These are phyloP conservation scores for Bombus impatiens DNA, from an alignment of 1,140 invertebrate genomes.

Conservation along the genomic window DNA sequence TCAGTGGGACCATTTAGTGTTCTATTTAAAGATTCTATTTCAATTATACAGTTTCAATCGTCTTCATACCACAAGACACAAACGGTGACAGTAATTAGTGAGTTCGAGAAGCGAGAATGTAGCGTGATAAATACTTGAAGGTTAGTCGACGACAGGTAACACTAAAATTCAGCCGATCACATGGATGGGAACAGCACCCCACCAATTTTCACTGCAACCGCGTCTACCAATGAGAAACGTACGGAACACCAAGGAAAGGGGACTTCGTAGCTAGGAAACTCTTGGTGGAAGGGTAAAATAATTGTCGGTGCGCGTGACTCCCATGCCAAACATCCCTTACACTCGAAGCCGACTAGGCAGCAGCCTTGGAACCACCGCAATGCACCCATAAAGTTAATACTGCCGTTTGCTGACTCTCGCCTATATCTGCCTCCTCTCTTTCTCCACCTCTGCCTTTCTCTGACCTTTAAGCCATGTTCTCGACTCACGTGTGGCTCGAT, in stretches of 20 bases:
- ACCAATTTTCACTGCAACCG: slow-evolving; percentile 45
- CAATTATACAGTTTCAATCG: background rate
- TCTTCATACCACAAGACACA: background rate
- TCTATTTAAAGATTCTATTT: background rate
- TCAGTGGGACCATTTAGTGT: background rate
- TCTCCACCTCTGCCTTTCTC: background rate
- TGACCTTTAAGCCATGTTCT: slow-evolving; percentile 24
- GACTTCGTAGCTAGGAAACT: slow-evolving; percentile 53
- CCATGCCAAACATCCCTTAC: slow-evolving; percentile 72
- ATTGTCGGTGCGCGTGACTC: slow-evolving; percentile 78
- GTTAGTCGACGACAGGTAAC: slow-evolving; percentile 66
- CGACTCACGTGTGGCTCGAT: slow-evolving; percentile 55
- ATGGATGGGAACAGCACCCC: slow-evolving; percentile 10
- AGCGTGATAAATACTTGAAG: slow-evolving; percentile 65
- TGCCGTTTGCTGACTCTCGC: slow-evolving; percentile 63
- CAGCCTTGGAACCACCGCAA: slow-evolving; percentile 74
- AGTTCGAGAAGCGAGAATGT: slow-evolving; percentile 52
- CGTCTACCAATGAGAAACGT: slow-evolving; percentile 70
- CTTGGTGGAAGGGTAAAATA: slow-evolving; percentile 73
- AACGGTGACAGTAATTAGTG: slow-evolving; percentile 69
- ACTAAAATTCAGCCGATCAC: slow-evolving; percentile 47
- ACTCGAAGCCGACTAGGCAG: slow-evolving; percentile 62
- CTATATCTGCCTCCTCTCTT: slow-evolving; percentile 32
- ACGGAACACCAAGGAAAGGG: slow-evolving; percentile 39
- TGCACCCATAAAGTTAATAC: slow-evolving; percentile 79